A percentile compares a stretch with the other conserved stretches of the same genome.
Conservation (phyloP, 2,888 invertebrate species). For the Sicus ferrugineus region DNA sequence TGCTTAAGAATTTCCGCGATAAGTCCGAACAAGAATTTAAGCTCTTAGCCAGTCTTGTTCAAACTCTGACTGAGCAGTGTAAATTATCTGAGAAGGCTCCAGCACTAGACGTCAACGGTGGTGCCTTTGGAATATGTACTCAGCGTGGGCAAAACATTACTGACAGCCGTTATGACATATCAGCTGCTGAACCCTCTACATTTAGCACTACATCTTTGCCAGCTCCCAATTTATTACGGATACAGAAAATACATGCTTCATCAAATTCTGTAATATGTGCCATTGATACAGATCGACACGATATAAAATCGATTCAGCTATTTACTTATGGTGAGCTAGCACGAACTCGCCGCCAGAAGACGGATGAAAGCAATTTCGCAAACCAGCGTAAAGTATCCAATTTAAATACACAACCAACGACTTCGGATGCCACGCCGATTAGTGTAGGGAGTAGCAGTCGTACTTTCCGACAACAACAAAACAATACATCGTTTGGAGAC, state of each 20-base stretch:
- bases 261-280: conserved; percentile 24
- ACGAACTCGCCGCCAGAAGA: not conserved
- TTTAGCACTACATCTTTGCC: conserved; percentile 29
- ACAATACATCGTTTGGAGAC: conserved; percentile 20
- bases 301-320: conserved; percentile 32
- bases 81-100: conserved; percentile 51
- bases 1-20: conserved; percentile 77
- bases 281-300: conserved; percentile 14
- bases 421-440: conserved; percentile 64
- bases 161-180: conserved; percentile 51
- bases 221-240: conserved; percentile 35
- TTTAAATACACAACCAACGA: conserved; percentile 64
- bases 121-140: conserved; percentile 26
- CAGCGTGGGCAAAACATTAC: conserved; percentile 54
- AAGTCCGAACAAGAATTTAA: conserved; percentile 77
- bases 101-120: conserved; percentile 51
- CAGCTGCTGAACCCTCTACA: conserved; percentile 21
- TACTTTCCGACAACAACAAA: conserved; percentile 52
- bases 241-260: not conserved
- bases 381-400: conserved; percentile 57
- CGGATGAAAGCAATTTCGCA: not conserved
- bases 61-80: conserved; percentile 55
- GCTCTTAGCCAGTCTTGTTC: conserved; percentile 68
- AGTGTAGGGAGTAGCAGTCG: conserved; percentile 65
- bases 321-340: conserved; percentile 38